A percentile compares a stretch with the other conserved stretches of the same genome.
phyloP scores from a whole-genome alignment of 2,797 vertebrate genomes.

The Garrulus glandarius region DNA sequence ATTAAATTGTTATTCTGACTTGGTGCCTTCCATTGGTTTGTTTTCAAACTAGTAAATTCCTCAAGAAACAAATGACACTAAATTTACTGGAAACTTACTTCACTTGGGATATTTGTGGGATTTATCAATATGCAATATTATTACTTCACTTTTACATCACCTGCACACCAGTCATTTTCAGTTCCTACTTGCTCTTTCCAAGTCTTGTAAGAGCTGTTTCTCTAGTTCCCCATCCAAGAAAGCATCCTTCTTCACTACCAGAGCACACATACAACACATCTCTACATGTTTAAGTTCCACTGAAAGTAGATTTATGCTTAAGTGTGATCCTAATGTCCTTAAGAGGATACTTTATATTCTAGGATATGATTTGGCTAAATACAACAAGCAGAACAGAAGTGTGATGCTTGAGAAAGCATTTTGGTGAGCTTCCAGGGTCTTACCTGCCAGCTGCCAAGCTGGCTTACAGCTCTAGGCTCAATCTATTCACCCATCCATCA shows the following conservation, averaged over 20 bases:
- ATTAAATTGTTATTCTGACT: no score
- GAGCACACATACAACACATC: not conserved
- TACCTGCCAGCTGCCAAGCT: conserved; percentile 39
- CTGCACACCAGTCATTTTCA: not conserved
- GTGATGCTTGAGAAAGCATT: not conserved
- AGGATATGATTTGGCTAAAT: not conserved
- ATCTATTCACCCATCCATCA: not conserved
- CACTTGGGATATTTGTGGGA: not conserved
- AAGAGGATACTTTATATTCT: not conserved
- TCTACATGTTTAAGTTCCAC: not conserved
- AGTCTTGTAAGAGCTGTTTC: not conserved
- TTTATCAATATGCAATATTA: not conserved
- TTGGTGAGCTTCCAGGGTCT: conserved; percentile 3
- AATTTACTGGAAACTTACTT: not conserved
- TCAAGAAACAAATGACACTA: not conserved
- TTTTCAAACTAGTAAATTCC: not conserved
- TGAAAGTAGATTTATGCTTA: not conserved
- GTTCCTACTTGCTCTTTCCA: not conserved
- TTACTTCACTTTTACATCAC: not conserved
- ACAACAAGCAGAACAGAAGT: not conserved
- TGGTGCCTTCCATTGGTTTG: no score
- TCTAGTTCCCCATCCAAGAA: not conserved
- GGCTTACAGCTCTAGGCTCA: not conserved
- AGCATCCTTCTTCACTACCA: not conserved
- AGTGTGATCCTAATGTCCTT: not conserved